Evolutionary conservation across 2,888 invertebrate genomes (phyloP), one percentile per base, ranked within the genome.

Genomic region (Troilus luridus): DNA sequence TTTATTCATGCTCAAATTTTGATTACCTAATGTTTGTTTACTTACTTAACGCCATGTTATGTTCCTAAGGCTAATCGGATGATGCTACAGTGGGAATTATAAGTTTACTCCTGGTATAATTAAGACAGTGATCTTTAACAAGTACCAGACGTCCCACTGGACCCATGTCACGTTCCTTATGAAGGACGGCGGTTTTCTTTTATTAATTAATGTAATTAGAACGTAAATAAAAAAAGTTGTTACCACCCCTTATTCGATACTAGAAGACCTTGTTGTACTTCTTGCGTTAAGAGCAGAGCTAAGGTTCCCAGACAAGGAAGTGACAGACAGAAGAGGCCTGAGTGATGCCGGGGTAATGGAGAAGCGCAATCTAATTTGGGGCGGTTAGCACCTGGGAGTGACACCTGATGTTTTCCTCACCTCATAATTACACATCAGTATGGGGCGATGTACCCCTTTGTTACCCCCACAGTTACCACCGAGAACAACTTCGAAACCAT

Each of bases 371-470:
- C 64, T 88, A 88, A 88, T 62, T 88, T 64, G 77, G 85, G 72
- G 72, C 19, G 60, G 60, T 77, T 85, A 81, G 90, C 90, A 60
- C 90, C 90, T 91, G 92, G 59, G 92, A 92, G 89, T 91, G 92
- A 92, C 92, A 91, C 89, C 77, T 89, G 90, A 91, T 91, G 91
- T 91, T 92, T 92, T 92, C 91, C 90, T 92, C 92, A 90, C 91
- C 88, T 88, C 90, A 67, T 92, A 92, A 91, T 91, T 92, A 91
- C 90, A 85, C 85, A 85, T 85, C 56, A 85, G 85, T 56, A 54
- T 56, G 54, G 85, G n/a, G 85, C 14, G 54, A 0, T 58, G 72
- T 41, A 12, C 72, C 56, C 85, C 85, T 85, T 85, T 85, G 85
- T 58, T 58, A 54, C 85, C 85, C 85, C 77, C 54, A n/a, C 81